Evolutionary conservation across 2,113 vertebrate species (phyloP).

Genomic region (Jacana jacana): DNA sequence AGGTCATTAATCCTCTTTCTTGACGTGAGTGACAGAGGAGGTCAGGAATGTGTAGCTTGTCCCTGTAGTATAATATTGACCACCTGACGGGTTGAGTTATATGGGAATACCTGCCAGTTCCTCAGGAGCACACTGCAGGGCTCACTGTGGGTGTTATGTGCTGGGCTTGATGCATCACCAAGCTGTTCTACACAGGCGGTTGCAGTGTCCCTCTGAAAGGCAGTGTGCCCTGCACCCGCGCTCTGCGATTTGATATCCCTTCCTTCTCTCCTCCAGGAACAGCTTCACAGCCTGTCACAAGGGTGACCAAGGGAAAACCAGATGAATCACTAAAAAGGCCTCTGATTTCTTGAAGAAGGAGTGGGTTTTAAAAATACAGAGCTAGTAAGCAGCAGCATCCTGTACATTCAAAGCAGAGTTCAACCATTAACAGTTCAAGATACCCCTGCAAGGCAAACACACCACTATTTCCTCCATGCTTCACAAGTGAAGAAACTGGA

Average conservation of each 20-base stretch:
- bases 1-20: background rate
- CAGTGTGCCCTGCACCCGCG: background rate
- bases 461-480: background rate
- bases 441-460: background rate
- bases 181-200: background rate
- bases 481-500: background rate
- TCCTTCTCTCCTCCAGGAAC: background rate
- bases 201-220: background rate
- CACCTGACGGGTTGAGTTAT: background rate
- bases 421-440: background rate
- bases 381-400: background rate
- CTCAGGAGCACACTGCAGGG: background rate
- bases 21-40: background rate
- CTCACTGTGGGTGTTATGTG: fast-evolving
- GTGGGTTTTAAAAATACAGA: background rate
- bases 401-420: background rate
- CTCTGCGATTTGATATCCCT: background rate
- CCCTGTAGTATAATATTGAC: background rate
- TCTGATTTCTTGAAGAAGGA: background rate
- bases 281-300: background rate
- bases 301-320: background rate
- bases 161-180: background rate
- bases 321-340: background rate
- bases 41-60: background rate
- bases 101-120: background rate